These are phyloP conservation scores for Micropoecilia bifurca DNA, from an alignment of 2,797 vertebrate species.

Conservation along the genomic window DNA sequence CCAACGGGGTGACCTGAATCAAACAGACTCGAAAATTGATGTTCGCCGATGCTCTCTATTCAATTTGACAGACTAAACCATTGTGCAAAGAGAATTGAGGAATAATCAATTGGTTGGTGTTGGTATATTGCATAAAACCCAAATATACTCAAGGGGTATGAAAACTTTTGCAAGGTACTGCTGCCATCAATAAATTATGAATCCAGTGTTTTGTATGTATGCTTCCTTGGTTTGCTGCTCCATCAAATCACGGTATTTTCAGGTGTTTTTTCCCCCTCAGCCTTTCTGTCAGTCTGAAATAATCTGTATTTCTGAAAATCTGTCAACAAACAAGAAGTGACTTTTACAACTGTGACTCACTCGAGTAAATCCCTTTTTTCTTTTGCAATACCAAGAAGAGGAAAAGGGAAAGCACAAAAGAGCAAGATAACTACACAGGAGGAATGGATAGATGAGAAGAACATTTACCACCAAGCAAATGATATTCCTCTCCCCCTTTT, in stretches of 20 bases:
- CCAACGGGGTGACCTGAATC: neutral
- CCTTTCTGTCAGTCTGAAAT: slow-evolving; percentile 48
- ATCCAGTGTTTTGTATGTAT: slow-evolving; percentile 23
- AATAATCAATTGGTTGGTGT: neutral
- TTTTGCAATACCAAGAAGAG: slow-evolving; percentile 31
- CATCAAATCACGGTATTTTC: slow-evolving; percentile 36
- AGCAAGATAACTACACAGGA: slow-evolving; percentile 24
- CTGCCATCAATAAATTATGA: slow-evolving; percentile 51
- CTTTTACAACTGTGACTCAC: slow-evolving; percentile 56
- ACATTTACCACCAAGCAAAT: slow-evolving; percentile 36
- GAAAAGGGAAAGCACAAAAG: slow-evolving; percentile 24
- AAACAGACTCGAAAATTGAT: neutral
- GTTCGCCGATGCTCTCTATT: neutral
- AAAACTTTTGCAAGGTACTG: neutral
- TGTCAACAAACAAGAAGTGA: slow-evolving; percentile 56
- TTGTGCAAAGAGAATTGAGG: neutral
- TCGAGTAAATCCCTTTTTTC: slow-evolving; percentile 45
- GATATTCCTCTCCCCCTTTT: slow-evolving; percentile 24
- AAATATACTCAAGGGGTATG: neutral
- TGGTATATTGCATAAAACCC: neutral
- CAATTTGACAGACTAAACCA: neutral
- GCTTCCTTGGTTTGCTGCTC: slow-evolving; percentile 9
- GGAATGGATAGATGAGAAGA: slow-evolving; percentile 9
- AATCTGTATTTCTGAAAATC: slow-evolving; percentile 68
- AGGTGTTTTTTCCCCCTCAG: slow-evolving; percentile 37